Evolutionary conservation across 2,888 invertebrate species (phyloP).

Genomic region (Cosmopolites sordidus): DNA sequence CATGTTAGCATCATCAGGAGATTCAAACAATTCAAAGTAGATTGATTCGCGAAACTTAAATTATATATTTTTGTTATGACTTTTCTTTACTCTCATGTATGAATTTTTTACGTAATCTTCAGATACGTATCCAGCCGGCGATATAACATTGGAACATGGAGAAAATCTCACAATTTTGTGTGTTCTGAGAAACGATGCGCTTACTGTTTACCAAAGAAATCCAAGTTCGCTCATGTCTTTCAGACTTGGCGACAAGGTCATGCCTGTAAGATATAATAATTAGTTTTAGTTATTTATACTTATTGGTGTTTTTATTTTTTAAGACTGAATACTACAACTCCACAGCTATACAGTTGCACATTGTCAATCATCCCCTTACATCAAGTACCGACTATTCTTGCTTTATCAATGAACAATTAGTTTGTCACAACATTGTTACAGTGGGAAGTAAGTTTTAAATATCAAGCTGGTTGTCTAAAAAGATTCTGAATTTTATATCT

Average conservation of each 20-base stretch:
- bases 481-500: too few species aligned
- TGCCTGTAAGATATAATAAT: not conserved
- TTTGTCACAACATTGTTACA: conserved; percentile 55
- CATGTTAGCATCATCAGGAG: too few species aligned
- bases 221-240: conserved; percentile 45
- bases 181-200: conserved; percentile 52
- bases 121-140: conserved; percentile 45
- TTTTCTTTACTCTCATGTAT: too few species aligned
- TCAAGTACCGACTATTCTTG: conserved; percentile 54
- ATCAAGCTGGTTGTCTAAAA: too few species aligned
- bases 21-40: too few species aligned
- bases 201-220: conserved; percentile 51
- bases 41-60: too few species aligned
- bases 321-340: conserved; percentile 56
- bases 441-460: conserved; percentile 61
- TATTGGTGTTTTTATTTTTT: conserved; percentile 20
- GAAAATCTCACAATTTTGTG: conserved; percentile 62
- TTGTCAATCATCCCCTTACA: conserved; percentile 54
- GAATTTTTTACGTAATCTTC: too few species aligned
- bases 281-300: not conserved
- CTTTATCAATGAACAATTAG: conserved; percentile 43
- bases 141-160: conserved; percentile 55
- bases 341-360: conserved; percentile 58
- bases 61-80: too few species aligned
- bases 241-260: not conserved